Evolutionary conservation across 2,888 invertebrate genomes (phyloP), one percentile per base, ranked within the genome.

Genomic region (Pasiphila rectangulata): DNA sequence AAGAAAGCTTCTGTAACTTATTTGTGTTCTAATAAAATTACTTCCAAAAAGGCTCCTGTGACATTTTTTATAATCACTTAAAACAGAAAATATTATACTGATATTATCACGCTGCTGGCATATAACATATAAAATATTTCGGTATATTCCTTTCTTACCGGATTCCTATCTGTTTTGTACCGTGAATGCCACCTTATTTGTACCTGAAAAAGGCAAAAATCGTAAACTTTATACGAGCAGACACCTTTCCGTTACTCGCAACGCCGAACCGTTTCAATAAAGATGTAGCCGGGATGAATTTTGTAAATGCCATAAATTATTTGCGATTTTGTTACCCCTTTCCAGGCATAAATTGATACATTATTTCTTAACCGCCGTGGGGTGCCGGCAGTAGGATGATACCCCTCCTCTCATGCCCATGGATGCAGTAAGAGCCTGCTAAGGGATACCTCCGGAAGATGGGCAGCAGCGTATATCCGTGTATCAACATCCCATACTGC

Each of bases 181-280:
- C 2, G 13, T 27, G 9, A 38, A 12, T 42, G 1, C 5, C 6
- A n/a, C 20, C 38, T 56, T 59, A 56, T 67, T 63, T 59, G 54
- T 56, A 58, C 57, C 49, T 46, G 53, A 46, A 43, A 57, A 53
- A 61, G 49, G 59, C 49, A 51, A 44, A 54, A 56, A 63, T 67
- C 66, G 66, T 68, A 69, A 68, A 68, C 45, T 61, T 61, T 54
- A 53, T 57, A 57, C 55, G 55, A 51, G 36, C 51, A 59, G 50
- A 62, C 59, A 61, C 57, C 56, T 62, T 56, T 51, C 50, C 51
- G 59, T 59, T 57, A 59, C 58, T 56, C 43, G 53, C 47, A 57
- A 59, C 51, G 46, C 44, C 47, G 37, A 29, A 46, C 52, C 39
- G 41, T 56, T 56, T 54, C 57, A 51, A 60, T 56, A 47, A 32